These are phyloP conservation scores for Taurulus bubalis DNA, from an alignment of 2,113 vertebrate genomes.

Conservation along the genomic window DNA sequence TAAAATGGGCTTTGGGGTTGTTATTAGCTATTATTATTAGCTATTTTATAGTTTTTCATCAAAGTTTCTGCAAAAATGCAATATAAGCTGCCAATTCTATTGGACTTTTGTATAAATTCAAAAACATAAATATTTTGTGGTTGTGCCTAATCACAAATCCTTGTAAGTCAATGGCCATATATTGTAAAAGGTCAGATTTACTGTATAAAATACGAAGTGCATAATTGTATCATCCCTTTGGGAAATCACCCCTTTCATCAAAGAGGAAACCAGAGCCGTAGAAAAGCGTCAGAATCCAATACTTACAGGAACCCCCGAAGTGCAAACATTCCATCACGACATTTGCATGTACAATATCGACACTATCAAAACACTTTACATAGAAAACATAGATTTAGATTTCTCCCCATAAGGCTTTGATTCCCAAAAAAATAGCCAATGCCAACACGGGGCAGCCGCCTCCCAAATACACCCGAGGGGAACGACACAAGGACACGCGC, in stretches of 20 bases:
- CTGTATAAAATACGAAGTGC: slow-evolving; percentile 80
- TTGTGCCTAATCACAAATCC: slow-evolving; percentile 59
- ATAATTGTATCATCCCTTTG: slow-evolving; percentile 68
- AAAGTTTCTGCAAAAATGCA: slow-evolving; percentile 55
- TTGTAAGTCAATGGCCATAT: slow-evolving; percentile 40
- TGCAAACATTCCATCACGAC: slow-evolving; percentile 72
- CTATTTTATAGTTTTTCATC: slow-evolving; percentile 26
- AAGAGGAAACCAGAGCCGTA: slow-evolving; percentile 57
- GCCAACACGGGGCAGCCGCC: slow-evolving; percentile 3
- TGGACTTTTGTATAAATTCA: slow-evolving; percentile 35
- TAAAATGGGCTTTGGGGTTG: slow-evolving; percentile 20
- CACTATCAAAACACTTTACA: slow-evolving; percentile 72
- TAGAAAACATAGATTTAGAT: slow-evolving; percentile 67
- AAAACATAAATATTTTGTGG: slow-evolving; percentile 65
- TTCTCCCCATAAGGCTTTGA: slow-evolving; percentile 70
- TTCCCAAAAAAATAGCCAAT: slow-evolving; percentile 46
- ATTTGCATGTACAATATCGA: slow-evolving; percentile 76
- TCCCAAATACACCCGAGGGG: slow-evolving; percentile 28
- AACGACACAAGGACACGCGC: slow-evolving; percentile 31
- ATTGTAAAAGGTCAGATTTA: slow-evolving; percentile 57
- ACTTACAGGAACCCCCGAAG: slow-evolving; percentile 67
- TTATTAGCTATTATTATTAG: slow-evolving; percentile 1
- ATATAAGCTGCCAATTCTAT: slow-evolving; percentile 44
- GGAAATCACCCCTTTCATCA: slow-evolving; percentile 60
- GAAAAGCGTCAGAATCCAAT: slow-evolving; percentile 76